Conservation (phyloP, 2,113 vertebrate species). For the Holacanthus passer region DNA sequence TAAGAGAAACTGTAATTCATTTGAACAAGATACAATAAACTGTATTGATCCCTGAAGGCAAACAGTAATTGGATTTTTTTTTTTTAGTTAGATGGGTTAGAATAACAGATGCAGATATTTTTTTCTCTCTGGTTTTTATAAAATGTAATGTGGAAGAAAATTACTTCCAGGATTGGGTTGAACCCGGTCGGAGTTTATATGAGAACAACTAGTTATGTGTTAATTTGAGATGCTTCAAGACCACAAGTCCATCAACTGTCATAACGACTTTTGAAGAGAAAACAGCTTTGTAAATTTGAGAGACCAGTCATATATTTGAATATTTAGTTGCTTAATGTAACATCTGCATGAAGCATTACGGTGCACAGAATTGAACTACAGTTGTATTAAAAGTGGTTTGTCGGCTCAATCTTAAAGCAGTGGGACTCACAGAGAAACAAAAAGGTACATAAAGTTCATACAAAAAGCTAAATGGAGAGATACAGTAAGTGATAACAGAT, state of each 20-base stretch:
- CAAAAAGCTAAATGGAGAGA: not conserved
- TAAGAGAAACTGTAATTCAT: conserved; percentile 24
- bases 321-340: not conserved
- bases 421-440: not conserved
- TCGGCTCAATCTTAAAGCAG: not conserved
- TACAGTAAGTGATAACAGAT: not conserved
- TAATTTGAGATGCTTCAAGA: not conserved
- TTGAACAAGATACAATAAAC: conserved; percentile 20
- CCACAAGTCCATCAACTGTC: not conserved
- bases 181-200: not conserved
- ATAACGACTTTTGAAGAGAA: too few species aligned
- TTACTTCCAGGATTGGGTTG: not conserved
- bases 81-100: too few species aligned
- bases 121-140: not conserved
- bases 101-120: not conserved
- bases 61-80: not conserved
- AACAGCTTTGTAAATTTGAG: not conserved
- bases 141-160: not conserved
- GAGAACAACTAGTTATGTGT: not conserved
- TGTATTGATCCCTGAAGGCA: conserved; percentile 35
- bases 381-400: not conserved
- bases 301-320: not conserved
- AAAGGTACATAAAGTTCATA: not conserved
- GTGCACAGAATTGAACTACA: not conserved
- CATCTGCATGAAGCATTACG: not conserved